phyloP scores from a whole-genome alignment of 2,888 invertebrate genomes.

The Trilocha varians region DNA sequence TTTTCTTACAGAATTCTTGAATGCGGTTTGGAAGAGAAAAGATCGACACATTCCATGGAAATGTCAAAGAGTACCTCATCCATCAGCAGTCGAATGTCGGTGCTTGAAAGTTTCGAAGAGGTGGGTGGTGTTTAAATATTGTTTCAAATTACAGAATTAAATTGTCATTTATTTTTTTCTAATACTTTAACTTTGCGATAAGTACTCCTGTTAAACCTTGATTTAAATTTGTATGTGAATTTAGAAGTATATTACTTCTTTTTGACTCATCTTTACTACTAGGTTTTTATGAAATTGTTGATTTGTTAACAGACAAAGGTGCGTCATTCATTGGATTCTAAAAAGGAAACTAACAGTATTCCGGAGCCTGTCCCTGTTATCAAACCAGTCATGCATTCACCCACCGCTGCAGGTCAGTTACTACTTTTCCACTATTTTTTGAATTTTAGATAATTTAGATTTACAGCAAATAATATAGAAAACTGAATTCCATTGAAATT shows the following conservation, averaged over 20 bases:
- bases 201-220: no score
- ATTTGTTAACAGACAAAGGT: conserved; percentile 31
- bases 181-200: no score
- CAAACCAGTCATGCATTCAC: conserved; percentile 45
- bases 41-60: conserved; percentile 59
- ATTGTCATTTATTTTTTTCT: no score
- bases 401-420: conserved; percentile 53
- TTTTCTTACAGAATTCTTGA: conserved; percentile 54
- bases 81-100: conserved; percentile 58
- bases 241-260: no score
- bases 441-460: no score
- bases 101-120: conserved; percentile 59
- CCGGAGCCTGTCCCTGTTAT: conserved; percentile 27
- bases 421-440: no score
- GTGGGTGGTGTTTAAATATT: conserved; percentile 18
- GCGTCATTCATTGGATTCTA: conserved; percentile 47
- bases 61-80: conserved; percentile 71
- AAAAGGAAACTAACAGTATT: conserved; percentile 27
- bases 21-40: conserved; percentile 55
- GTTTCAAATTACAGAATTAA: no score
- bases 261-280: no score
- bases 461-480: no score
- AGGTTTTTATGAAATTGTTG: neutral
- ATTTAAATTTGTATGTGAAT: no score
- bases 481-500: no score